A percentile compares a stretch with the other conserved stretches of the same genome.
These are phyloP conservation scores for Coregonus sp. DNA, from an alignment of 2,797 vertebrate genomes.

Conservation along the genomic window DNA sequence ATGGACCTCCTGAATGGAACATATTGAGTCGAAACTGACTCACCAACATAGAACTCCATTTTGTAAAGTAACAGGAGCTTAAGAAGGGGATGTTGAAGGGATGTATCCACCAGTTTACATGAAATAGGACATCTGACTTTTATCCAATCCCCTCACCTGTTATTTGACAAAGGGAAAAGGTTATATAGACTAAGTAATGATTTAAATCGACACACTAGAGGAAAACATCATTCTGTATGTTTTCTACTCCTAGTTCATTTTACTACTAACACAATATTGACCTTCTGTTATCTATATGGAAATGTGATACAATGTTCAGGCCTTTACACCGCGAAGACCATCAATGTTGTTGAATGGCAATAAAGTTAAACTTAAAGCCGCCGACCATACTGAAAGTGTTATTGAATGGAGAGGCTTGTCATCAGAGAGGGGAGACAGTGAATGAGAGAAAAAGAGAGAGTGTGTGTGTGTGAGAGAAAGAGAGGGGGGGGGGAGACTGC, in stretches of 20 bases:
- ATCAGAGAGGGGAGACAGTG: not conserved
- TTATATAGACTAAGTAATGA: not conserved
- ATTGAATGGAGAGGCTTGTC: not conserved
- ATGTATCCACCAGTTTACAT: constrained; percentile 45
- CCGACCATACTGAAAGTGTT: not conserved
- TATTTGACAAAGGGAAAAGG: not conserved
- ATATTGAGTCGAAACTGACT: constrained; percentile 15
- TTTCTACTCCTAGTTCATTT: no score
- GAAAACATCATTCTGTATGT: not conserved
- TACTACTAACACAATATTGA: no score
- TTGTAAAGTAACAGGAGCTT: constrained; percentile 48
- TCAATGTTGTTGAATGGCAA: not conserved
- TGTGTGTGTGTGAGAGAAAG: not conserved
- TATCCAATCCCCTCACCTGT: not conserved
- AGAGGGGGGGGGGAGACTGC: constrained; percentile 1
- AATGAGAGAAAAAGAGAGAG: not conserved
- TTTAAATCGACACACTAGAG: not conserved
- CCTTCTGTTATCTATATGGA: no score
- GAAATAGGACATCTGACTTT: not conserved
- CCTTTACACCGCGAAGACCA: not conserved
- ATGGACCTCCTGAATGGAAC: constrained; percentile 5
- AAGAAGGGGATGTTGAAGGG: constrained; percentile 41
- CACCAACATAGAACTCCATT: constrained; percentile 7
- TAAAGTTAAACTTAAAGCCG: not conserved
- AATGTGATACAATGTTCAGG: no score